These are phyloP conservation scores for Parazoanthus swiftii DNA, from an alignment of 92 coral and sea anemone species.

Conservation along the genomic window DNA sequence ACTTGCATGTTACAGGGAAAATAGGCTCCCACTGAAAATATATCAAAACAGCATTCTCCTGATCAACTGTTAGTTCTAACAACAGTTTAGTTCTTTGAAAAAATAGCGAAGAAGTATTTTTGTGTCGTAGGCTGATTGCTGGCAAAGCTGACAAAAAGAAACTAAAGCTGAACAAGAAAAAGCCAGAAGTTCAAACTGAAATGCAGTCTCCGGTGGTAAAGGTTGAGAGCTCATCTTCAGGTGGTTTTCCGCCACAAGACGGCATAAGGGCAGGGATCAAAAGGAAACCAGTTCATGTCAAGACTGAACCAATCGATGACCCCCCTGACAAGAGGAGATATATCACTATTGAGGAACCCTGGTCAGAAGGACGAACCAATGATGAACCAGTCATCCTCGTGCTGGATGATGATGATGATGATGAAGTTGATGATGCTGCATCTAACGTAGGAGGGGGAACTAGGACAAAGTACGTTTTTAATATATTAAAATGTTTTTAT, in stretches of 20 bases:
- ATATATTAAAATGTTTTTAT: too few species aligned
- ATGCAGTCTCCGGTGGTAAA: neutral
- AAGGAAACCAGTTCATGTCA: conserved; percentile 20
- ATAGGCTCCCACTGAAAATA: too few species aligned
- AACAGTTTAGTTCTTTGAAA: neutral
- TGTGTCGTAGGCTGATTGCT: conserved; percentile 13
- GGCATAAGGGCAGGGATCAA: neutral
- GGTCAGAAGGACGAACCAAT: neutral
- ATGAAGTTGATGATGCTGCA: neutral
- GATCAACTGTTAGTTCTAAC: neutral
- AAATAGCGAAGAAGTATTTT: neutral
- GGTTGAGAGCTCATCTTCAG: neutral
- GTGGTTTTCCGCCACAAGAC: neutral
- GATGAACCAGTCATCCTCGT: conserved; percentile 35
- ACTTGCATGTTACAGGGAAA: too few species aligned
- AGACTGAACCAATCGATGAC: conserved; percentile 20
- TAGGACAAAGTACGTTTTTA: neutral
- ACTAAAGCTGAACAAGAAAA: conserved; percentile 10
- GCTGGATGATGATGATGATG: conserved; percentile 35
- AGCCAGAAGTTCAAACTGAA: neutral
- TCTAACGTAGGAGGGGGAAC: neutral
- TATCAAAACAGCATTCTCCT: too few species aligned
- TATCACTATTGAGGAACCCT: neutral
- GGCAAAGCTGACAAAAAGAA: conserved; percentile 1
- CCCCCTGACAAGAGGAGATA: conserved; percentile 16